These are phyloP conservation scores for Panopea generosa DNA, from an alignment of 2,888 invertebrate species.

Conservation along the genomic window DNA sequence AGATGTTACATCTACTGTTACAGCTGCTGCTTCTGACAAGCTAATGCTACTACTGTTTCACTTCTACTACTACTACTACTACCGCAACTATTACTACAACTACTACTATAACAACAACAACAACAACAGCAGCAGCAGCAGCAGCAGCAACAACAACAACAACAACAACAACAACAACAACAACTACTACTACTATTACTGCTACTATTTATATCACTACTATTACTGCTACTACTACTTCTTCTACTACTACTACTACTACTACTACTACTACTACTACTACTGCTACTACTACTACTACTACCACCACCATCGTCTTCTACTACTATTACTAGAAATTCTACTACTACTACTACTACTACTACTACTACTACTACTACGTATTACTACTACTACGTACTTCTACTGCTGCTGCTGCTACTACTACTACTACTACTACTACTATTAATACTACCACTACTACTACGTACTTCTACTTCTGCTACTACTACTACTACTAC, in stretches of 20 bases:
- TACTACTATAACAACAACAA: slow-evolving; percentile 10
- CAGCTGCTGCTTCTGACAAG: too few species aligned
- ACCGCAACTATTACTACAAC: slow-evolving; percentile 6
- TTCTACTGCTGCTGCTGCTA: too few species aligned
- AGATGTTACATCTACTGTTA: too few species aligned
- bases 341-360: too few species aligned
- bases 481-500: not conserved
- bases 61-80: slow-evolving; percentile 13
- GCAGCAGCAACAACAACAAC: not conserved
- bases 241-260: slow-evolving; percentile 11
- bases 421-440: too few species aligned
- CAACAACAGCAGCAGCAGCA: slow-evolving; percentile 1
- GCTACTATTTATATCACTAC: not conserved
- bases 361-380: too few species aligned
- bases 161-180: not conserved
- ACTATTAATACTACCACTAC: not conserved
- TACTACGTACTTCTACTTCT: not conserved
- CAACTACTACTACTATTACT: slow-evolving; percentile 3
- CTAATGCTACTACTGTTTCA: too few species aligned
- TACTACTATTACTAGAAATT: too few species aligned
- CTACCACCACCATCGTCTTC: slow-evolving; percentile 1
- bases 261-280: slow-evolving; percentile 14
- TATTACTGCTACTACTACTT: not conserved
- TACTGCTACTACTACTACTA: slow-evolving; percentile 7
- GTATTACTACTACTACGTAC: too few species aligned